phyloP scores from a whole-genome alignment of 1,140 invertebrate species.

The Drosophila carrolli region DNA sequence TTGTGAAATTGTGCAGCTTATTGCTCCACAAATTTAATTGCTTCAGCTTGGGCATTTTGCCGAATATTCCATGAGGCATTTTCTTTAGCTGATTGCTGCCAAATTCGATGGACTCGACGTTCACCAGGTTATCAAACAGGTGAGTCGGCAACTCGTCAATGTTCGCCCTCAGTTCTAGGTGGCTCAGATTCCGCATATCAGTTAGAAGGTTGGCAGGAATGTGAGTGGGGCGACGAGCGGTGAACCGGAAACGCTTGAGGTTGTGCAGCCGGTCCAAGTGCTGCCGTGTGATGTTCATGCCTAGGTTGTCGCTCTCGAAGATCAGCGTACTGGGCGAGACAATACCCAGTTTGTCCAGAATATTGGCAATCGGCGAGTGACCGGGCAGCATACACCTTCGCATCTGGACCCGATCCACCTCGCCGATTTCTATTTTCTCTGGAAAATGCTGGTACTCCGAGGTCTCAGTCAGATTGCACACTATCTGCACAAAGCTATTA shows the following conservation, averaged over 20 bases:
- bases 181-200: constrained; percentile 86
- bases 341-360: constrained; percentile 71
- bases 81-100: constrained; percentile 87
- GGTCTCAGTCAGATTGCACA: constrained; percentile 63
- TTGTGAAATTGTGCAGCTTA: constrained; percentile 86
- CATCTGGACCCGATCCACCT: constrained; percentile 66
- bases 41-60: constrained; percentile 86
- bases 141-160: constrained; percentile 86
- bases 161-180: constrained; percentile 87
- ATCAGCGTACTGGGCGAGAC: constrained; percentile 54
- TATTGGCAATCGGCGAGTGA: constrained; percentile 63
- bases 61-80: constrained; percentile 87
- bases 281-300: constrained; percentile 66
- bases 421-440: constrained; percentile 52
- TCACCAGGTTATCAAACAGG: constrained; percentile 86
- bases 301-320: constrained; percentile 75
- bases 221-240: constrained; percentile 76
- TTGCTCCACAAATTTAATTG: constrained; percentile 88
- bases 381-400: constrained; percentile 70
- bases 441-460: constrained; percentile 71
- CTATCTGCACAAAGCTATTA: constrained; percentile 59
- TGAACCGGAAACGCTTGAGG: constrained; percentile 66
- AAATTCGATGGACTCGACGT: constrained; percentile 87
- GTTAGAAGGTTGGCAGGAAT: constrained; percentile 87
- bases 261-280: constrained; percentile 66